Conservation (phyloP, 2,797 vertebrate species). For the Stomatorhinus walkeri region DNA sequence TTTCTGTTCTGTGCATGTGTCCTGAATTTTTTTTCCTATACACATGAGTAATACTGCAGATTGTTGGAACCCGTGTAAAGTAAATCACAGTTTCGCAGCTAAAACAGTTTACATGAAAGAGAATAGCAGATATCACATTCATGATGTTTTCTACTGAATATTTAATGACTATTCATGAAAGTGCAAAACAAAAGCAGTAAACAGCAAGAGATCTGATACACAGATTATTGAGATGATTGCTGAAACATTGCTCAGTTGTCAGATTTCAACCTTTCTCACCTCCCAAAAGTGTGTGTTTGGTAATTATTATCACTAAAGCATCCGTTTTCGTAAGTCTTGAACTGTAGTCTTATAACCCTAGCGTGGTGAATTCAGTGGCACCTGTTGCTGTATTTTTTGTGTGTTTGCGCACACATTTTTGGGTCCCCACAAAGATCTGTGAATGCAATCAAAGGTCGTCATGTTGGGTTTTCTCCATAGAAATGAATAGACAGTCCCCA, state of each 20-base stretch:
- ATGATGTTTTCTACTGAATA: neutral
- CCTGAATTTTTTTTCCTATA: neutral
- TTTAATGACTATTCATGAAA: slow-evolving; percentile 1
- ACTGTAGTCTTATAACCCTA: neutral
- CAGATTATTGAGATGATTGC: neutral
- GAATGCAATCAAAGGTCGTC: neutral
- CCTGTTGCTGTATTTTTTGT: neutral
- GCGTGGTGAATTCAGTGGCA: neutral
- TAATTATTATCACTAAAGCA: neutral
- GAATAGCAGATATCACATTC: neutral
- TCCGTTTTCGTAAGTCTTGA: neutral
- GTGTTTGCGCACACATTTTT: neutral
- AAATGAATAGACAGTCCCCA: neutral
- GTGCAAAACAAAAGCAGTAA: neutral
- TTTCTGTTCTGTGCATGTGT: neutral
- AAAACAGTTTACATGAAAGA: neutral
- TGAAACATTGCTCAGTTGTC: neutral
- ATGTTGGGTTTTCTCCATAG: neutral
- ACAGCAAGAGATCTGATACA: neutral
- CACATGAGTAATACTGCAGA: neutral
- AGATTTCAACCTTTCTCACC: neutral
- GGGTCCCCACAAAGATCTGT: neutral
- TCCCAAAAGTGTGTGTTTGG: neutral
- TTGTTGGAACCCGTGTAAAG: neutral
- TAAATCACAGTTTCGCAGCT: neutral